Evolutionary conservation across 2,888 invertebrate species (phyloP).

Genomic region (Myopa testacea): DNA sequence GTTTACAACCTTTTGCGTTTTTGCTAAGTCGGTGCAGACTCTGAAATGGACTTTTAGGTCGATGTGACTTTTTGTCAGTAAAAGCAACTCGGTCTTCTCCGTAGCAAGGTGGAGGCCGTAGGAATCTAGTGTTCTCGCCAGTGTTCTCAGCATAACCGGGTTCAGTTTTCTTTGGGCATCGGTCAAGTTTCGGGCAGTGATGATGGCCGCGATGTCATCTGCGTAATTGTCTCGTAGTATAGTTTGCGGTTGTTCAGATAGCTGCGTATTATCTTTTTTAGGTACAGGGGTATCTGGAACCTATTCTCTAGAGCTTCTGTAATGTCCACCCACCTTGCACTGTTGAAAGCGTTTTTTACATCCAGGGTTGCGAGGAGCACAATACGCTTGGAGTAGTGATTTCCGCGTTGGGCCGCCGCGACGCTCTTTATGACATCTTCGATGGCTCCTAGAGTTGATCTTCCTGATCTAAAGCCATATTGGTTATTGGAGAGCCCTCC

Average conservation of each 20-base stretch:
- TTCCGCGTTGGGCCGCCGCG: background rate
- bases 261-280: background rate
- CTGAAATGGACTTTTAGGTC: background rate
- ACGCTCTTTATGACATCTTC: constrained; percentile 12
- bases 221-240: constrained; percentile 29
- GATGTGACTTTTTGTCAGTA: constrained; percentile 17
- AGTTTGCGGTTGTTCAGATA: background rate
- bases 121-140: constrained; percentile 2
- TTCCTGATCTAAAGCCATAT: constrained; percentile 32
- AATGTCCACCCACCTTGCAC: background rate
- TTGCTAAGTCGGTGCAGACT: background rate
- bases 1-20: background rate
- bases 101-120: constrained; percentile 16
- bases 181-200: constrained; percentile 31
- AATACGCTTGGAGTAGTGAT: background rate
- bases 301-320: too few relatives aligned
- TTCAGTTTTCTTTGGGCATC: constrained; percentile 37
- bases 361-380: constrained; percentile 9
- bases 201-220: constrained; percentile 33
- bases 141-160: constrained; percentile 33
- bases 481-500: constrained; percentile 33
- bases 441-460: constrained; percentile 25
- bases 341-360: constrained; percentile 13
- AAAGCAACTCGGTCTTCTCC: constrained; percentile 17
- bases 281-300: constrained; percentile 29